These are phyloP conservation scores for Eublepharis macularius DNA, from an alignment of 2,113 vertebrate genomes.

Conservation along the genomic window DNA sequence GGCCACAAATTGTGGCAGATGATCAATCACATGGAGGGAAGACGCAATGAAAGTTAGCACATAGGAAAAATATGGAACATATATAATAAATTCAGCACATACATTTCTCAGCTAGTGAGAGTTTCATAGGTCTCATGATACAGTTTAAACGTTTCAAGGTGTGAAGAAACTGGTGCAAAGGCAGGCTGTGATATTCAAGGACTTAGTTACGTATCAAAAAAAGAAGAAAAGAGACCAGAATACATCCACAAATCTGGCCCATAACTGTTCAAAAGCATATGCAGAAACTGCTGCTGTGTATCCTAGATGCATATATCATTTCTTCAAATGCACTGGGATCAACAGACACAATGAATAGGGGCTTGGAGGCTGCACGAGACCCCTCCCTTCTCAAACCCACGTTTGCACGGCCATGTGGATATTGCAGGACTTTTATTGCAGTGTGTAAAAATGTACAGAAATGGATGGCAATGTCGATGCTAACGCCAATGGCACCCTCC, in stretches of 20 bases:
- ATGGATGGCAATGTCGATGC: no score
- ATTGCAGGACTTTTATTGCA: no score
- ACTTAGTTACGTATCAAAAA: constrained; percentile 39
- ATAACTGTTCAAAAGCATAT: constrained; percentile 38
- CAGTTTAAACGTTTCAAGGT: constrained; percentile 33
- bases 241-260: constrained; percentile 28
- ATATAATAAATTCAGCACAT: constrained; percentile 33
- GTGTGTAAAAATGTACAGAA: no score
- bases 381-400: no score
- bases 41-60: not conserved
- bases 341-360: no score
- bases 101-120: constrained; percentile 10
- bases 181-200: constrained; percentile 35
- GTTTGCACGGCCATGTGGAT: no score
- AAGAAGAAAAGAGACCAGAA: not conserved
- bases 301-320: constrained; percentile 19
- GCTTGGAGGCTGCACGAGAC: no score
- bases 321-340: constrained; percentile 42
- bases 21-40: not conserved
- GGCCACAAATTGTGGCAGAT: not conserved
- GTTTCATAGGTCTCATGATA: constrained; percentile 5
- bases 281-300: not conserved
- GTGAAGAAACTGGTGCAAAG: constrained; percentile 24
- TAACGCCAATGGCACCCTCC: no score
- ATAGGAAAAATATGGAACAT: constrained; percentile 38